Conservation (phyloP, 2,888 invertebrate species). For the Hesperia comma region DNA sequence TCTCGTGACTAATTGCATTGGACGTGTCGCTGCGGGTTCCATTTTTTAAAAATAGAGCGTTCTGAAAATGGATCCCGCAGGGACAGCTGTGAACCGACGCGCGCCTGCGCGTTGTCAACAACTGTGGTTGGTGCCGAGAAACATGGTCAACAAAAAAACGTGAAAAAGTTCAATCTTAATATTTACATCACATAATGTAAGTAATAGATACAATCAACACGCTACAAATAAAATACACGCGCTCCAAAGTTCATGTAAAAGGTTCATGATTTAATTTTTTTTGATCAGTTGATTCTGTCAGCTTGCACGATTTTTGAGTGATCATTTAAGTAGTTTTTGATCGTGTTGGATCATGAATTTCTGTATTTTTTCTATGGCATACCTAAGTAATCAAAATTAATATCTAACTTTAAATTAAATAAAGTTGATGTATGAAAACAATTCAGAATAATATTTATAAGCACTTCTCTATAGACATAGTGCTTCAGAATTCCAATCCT, state of each 20-base stretch:
- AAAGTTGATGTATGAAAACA: slow-evolving; percentile 9
- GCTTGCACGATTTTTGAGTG: too few species aligned
- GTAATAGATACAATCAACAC: too few species aligned
- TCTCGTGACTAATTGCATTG: slow-evolving; percentile 60
- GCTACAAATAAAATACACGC: too few species aligned
- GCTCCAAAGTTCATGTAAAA: neutral
- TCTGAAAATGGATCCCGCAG: slow-evolving; percentile 48
- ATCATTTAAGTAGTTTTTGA: neutral
- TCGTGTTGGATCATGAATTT: neutral
- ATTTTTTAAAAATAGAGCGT: slow-evolving; percentile 49
- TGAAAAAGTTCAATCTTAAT: neutral
- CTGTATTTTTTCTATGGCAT: neutral
- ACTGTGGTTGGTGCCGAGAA: slow-evolving; percentile 35
- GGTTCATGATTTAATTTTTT: too few species aligned
- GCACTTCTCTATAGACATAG: slow-evolving; percentile 8
- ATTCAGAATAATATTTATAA: slow-evolving; percentile 25
- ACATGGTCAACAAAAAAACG: slow-evolving; percentile 7
- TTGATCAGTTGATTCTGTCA: too few species aligned
- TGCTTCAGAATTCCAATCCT: slow-evolving; percentile 18
- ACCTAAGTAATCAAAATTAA: neutral
- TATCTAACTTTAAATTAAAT: slow-evolving; percentile 2
- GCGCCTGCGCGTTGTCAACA: slow-evolving; percentile 42
- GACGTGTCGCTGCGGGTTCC: slow-evolving; percentile 60
- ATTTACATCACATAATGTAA: neutral
- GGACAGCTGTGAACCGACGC: slow-evolving; percentile 47